These are phyloP conservation scores for Tetrax tetrax DNA, from an alignment of 2,113 vertebrate species.

Conservation along the genomic window DNA sequence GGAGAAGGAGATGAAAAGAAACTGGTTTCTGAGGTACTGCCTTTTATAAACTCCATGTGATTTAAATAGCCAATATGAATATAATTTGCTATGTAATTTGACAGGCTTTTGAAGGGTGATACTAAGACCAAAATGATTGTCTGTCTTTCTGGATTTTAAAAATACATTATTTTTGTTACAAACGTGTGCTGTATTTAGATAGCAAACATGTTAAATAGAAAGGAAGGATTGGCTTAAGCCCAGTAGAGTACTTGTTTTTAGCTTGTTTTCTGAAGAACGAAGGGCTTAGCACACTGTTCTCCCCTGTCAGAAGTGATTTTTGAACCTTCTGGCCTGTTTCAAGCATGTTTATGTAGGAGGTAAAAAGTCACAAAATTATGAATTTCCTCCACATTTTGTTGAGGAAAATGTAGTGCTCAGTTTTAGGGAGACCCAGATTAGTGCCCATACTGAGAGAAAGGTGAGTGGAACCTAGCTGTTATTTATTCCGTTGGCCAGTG, in stretches of 20 bases:
- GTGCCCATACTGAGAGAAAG: neutral
- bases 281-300: neutral
- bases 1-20: slow-evolving; percentile 60
- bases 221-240: neutral
- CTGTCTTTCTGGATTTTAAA: neutral
- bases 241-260: neutral
- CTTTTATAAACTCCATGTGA: neutral
- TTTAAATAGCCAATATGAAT: neutral
- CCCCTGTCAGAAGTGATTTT: neutral
- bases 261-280: neutral
- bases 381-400: neutral
- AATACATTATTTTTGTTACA: neutral
- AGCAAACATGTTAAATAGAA: neutral
- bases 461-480: neutral
- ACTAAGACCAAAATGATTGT: neutral
- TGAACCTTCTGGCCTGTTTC: neutral
- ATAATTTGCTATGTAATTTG: neutral
- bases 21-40: slow-evolving; percentile 61
- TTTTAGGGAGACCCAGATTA: neutral
- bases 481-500: neutral
- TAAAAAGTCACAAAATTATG: neutral
- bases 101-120: neutral
- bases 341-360: neutral
- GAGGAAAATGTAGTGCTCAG: neutral
- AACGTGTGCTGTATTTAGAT: neutral